Percentiles rank a stretch among this genome's conserved stretches.
phyloP scores from a whole-genome alignment of 2,113 vertebrate genomes.

The Heterochromis multidens region DNA sequence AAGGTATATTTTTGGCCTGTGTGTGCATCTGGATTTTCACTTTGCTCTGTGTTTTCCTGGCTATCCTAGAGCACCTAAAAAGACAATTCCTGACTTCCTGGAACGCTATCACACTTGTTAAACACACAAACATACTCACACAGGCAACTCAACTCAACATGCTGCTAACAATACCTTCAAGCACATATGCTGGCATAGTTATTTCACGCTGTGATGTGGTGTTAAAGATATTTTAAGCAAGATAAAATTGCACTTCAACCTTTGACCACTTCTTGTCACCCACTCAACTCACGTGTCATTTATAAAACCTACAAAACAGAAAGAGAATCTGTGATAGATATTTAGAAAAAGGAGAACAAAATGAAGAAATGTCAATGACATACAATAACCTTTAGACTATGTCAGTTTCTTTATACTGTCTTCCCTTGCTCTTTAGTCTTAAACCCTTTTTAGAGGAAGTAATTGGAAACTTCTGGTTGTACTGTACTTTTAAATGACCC shows the following conservation, averaged over 20 bases:
- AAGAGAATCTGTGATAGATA: background rate
- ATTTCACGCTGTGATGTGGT: conserved; percentile 17
- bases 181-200: conserved; percentile 12
- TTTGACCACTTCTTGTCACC: background rate
- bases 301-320: background rate
- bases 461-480: conserved; percentile 38
- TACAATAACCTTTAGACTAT: background rate
- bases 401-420: background rate
- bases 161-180: background rate
- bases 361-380: background rate
- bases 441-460: conserved; percentile 36
- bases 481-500: conserved; percentile 1
- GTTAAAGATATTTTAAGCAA: conserved; percentile 2
- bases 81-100: conserved; percentile 67
- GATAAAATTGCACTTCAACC: background rate
- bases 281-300: background rate
- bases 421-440: conserved; percentile 14
- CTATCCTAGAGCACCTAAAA: conserved; percentile 31
- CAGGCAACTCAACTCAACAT: background rate
- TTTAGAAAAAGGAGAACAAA: background rate
- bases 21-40: conserved; percentile 51
- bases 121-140: conserved; percentile 52
- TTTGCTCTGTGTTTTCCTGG: conserved; percentile 46
- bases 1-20: conserved; percentile 63
- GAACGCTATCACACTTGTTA: conserved; percentile 46